Evolutionary conservation across 2,113 vertebrate genomes (phyloP), one percentile per base, ranked within the genome.

Genomic region (Taurulus bubalis): DNA sequence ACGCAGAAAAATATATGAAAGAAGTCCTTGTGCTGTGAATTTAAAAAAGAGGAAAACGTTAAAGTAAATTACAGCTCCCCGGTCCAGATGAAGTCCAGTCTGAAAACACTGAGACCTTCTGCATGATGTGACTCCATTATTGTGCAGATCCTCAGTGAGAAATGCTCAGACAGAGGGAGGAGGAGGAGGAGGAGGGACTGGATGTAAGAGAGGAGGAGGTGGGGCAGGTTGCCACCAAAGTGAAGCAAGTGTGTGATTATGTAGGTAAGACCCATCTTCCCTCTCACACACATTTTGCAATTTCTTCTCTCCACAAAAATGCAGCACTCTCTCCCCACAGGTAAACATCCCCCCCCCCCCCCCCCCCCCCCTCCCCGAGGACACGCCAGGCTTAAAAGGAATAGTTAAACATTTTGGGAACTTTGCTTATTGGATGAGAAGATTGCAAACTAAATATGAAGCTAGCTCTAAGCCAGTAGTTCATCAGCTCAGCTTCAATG

Each of bases 201-300:
- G 64, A 85, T 58, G 73, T 26, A 55, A 81, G 73, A 75, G 80
- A 63, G 73, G 42, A 45, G 42, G 59, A 42, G 34, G 82, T 68
- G 84, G 74, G 76, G 85, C 59, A 73, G 85, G 71, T 45, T 88
- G 82, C 88, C 88, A 88, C 82, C 86, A 77, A 84, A 88, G 76
- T 81, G 83, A 83, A 86, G 75, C 69, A 58, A 90, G 83, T 90
- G 85, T 87, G 82, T 93, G 82, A 93, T 89, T 93, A 92, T 92
- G 84, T 67, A 88, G 87, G 82, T 73, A 92, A 76, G 82, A 88
- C 74, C 76, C 84, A 87, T 90, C 84, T 87, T 79, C 63, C 63
- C 77, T 90, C 75, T 32, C 55, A 42, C 38, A 67, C 49, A 78
- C 47, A 74, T 20, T 75, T 74, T 53, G 45, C 76, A 83, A 75